Evolutionary conservation across 2,797 vertebrate species (phyloP).

Genomic region (Rhyacichthys aspro): DNA sequence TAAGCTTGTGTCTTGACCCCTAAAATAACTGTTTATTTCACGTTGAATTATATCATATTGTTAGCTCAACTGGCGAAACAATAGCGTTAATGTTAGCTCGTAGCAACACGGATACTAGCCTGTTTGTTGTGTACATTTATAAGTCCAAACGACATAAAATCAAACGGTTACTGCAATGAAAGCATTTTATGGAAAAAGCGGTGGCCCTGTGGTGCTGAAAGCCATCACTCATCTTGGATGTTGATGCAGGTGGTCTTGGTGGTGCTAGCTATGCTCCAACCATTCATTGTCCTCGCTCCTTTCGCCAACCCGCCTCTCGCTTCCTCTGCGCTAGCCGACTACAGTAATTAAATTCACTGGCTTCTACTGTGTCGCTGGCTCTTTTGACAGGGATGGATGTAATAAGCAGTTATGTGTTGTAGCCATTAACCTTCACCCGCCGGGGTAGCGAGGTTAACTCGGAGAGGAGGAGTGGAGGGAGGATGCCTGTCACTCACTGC

Average conservation of each 20-base stretch:
- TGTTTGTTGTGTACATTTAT: slow-evolving; percentile 42
- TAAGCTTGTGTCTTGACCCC: background rate
- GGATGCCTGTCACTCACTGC: slow-evolving; percentile 62
- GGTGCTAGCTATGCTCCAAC: slow-evolving; percentile 29
- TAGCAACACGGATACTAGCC: slow-evolving; percentile 26
- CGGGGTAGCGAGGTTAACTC: slow-evolving; percentile 20
- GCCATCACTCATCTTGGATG: slow-evolving; percentile 31
- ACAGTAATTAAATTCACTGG: background rate
- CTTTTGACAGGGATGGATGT: background rate
- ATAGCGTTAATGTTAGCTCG: slow-evolving; percentile 58
- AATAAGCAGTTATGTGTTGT: background rate
- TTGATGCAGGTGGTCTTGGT: slow-evolving; percentile 18
- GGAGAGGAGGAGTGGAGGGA: background rate
- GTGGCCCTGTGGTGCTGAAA: slow-evolving; percentile 45
- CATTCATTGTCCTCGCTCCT: slow-evolving; percentile 58
- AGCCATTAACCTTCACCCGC: slow-evolving; percentile 15
- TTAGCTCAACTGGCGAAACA: slow-evolving; percentile 39
- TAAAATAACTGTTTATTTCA: background rate
- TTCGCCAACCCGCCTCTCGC: slow-evolving; percentile 21
- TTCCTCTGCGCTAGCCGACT: slow-evolving; percentile 2
- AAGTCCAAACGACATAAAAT: slow-evolving; percentile 67
- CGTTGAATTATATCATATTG: background rate
- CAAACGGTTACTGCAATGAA: background rate
- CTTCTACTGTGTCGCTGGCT: background rate
- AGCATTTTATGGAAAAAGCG: slow-evolving; percentile 28